phyloP scores from a whole-genome alignment of 2,797 vertebrate species.

The Spinus olivaceus region DNA sequence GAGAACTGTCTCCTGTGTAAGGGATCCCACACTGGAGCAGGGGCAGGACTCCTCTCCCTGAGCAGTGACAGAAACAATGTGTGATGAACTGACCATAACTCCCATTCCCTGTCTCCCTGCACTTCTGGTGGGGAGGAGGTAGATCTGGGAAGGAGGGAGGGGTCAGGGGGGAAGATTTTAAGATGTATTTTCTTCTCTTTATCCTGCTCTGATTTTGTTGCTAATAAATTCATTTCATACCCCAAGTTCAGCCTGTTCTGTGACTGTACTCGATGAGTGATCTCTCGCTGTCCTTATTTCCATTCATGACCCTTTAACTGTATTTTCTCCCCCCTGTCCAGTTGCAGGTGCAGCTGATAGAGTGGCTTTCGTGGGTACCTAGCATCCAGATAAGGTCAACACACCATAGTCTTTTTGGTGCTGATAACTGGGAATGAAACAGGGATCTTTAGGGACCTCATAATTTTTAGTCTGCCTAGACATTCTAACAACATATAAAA shows the following conservation, averaged over 20 bases:
- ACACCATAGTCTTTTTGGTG: not conserved
- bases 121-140: not conserved
- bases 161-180: not conserved
- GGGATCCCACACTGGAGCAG: accelerated
- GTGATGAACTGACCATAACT: not conserved
- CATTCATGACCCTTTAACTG: not conserved
- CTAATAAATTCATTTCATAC: not conserved
- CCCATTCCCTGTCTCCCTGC: not conserved
- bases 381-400: not conserved
- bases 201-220: not conserved
- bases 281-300: not conserved
- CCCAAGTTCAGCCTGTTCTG: not conserved
- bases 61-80: not conserved
- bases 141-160: not conserved
- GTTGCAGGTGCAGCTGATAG: not conserved
- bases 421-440: not conserved
- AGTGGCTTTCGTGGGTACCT: accelerated
- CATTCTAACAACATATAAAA: not conserved
- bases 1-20: not conserved
- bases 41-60: not conserved
- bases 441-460: not conserved
- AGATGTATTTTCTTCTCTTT: not conserved
- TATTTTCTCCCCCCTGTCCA: not conserved
- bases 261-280: accelerated
- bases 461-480: not conserved